Evolutionary conservation across 2,888 invertebrate species (phyloP).

Genomic region (Clanis bilineata): DNA sequence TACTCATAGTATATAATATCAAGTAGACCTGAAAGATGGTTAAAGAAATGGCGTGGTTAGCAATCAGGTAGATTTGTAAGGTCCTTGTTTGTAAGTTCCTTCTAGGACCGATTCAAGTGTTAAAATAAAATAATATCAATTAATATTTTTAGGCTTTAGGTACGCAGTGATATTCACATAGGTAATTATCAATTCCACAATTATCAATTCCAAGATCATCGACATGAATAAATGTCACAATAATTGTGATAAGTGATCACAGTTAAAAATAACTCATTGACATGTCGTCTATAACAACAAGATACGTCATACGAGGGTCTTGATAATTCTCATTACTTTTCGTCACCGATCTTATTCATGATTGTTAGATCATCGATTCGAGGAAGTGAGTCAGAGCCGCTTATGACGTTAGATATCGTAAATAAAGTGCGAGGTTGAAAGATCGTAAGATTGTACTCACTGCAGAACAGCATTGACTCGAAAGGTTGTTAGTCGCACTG

Average conservation of each 20-base stretch:
- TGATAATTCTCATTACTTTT: conserved; percentile 23
- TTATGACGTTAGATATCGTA: conserved; percentile 18
- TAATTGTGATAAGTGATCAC: not conserved
- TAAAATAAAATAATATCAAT: not conserved
- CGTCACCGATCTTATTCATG: conserved; percentile 57
- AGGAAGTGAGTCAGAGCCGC: conserved; percentile 40
- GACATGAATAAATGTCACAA: not conserved
- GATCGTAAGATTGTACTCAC: conserved; percentile 10
- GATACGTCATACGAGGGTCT: conserved; percentile 25
- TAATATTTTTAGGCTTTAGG: not conserved
- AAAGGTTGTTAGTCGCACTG: no score
- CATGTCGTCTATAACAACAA: not conserved
- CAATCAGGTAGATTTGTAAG: no score
- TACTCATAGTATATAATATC: no score
- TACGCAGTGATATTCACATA: not conserved
- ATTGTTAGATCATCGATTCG: conserved; percentile 43
- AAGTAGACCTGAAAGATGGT: no score
- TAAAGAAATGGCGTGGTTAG: no score
- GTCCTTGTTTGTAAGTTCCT: no score
- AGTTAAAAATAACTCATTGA: not conserved
- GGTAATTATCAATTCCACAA: not conserved
- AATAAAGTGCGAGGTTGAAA: conserved; percentile 17
- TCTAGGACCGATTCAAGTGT: not conserved
- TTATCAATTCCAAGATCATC: not conserved
- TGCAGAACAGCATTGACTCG: conserved; percentile 1